phyloP scores from a whole-genome alignment of 2,888 invertebrate species.

The Drosophila imparisetae region DNA sequence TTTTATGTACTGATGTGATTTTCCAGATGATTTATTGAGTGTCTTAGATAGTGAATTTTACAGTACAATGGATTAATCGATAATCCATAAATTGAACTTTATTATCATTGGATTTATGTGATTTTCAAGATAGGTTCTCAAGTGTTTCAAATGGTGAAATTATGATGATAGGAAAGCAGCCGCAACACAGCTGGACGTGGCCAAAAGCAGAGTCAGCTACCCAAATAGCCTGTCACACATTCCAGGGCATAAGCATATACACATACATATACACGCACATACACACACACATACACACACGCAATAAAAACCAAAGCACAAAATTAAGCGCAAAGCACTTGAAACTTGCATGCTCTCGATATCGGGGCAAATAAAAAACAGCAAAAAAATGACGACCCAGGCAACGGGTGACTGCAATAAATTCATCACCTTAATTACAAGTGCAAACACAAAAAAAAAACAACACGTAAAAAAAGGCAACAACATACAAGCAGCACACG shows the following conservation, averaged over 20 bases:
- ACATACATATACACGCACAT: background rate
- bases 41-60: too few species aligned
- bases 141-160: background rate
- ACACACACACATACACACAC: background rate
- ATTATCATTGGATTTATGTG: background rate
- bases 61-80: too few species aligned
- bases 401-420: conserved; percentile 48
- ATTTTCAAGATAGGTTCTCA: background rate
- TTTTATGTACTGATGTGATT: too few species aligned
- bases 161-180: background rate
- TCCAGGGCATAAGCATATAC: conserved; percentile 19
- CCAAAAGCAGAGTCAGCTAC: background rate
- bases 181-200: background rate
- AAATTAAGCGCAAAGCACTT: conserved; percentile 56
- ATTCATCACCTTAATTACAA: conserved; percentile 78
- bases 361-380: conserved; percentile 39
- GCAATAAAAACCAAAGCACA: conserved; percentile 44
- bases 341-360: conserved; percentile 35
- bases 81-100: too few species aligned
- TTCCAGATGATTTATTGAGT: too few species aligned
- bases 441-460: conserved; percentile 51
- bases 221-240: background rate
- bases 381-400: conserved; percentile 4
- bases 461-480: conserved; percentile 17
- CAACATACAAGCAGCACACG: background rate